Evolutionary conservation across 2,888 invertebrate genomes (phyloP).

Genomic region (Adela reaumurella): DNA sequence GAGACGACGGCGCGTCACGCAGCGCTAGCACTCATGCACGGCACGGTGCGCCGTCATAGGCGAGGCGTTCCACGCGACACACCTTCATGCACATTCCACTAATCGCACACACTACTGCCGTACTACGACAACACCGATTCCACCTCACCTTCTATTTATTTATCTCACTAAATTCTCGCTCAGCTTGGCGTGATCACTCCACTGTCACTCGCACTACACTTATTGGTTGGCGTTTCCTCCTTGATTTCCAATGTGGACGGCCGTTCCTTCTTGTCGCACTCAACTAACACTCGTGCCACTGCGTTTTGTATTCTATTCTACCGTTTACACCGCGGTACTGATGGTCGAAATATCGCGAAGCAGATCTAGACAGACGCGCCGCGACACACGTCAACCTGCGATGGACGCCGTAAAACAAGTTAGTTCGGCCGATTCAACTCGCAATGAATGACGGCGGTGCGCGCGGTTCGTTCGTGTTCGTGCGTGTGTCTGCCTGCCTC

Average conservation of each 20-base stretch:
- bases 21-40: no score
- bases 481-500: no score
- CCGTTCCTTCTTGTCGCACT: not conserved
- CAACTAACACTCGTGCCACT: not conserved
- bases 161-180: not conserved
- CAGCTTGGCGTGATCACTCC: not conserved
- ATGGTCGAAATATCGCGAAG: not conserved
- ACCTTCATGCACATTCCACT: not conserved
- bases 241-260: not conserved
- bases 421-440: no score
- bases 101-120: not conserved
- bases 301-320: not conserved
- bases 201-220: not conserved
- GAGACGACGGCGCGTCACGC: not conserved
- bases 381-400: not conserved
- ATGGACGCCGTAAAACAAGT: not conserved
- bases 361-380: not conserved
- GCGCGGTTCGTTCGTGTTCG: no score
- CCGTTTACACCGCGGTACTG: not conserved
- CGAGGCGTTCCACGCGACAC: no score
- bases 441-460: no score
- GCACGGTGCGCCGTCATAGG: no score
- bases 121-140: not conserved
- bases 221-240: not conserved
- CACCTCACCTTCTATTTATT: not conserved